A percentile compares a stretch with the other conserved stretches of the same genome.
These are phyloP conservation scores for Drosophila subpulchrella DNA, from an alignment of 1,140 invertebrate genomes.

Conservation along the genomic window DNA sequence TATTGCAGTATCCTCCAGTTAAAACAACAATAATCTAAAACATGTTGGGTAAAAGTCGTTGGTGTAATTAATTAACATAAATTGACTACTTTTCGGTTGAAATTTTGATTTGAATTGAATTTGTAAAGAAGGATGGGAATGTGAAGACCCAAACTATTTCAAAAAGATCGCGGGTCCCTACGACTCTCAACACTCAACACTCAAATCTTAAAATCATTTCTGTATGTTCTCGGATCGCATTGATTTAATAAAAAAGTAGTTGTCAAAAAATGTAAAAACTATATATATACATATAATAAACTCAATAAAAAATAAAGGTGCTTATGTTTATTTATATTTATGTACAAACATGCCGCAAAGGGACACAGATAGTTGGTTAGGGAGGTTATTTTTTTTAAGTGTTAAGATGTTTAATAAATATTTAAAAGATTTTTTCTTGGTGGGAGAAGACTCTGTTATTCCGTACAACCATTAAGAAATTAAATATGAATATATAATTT, in stretches of 20 bases:
- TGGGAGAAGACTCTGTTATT: not conserved
- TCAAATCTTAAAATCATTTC: slow-evolving; percentile 1
- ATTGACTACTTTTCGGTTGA: not conserved
- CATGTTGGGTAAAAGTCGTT: slow-evolving; percentile 2
- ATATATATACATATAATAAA: slow-evolving; percentile 2
- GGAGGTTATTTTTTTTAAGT: too few species aligned
- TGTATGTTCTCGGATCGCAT: slow-evolving; percentile 4
- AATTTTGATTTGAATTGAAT: slow-evolving; percentile 1
- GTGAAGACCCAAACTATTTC: not conserved
- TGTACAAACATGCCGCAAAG: not conserved
- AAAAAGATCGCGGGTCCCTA: not conserved
- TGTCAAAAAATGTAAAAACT: slow-evolving; percentile 10
- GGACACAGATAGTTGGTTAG: too few species aligned
- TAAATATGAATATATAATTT: not conserved
- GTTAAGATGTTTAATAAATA: not conserved
- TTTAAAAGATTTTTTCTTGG: not conserved
- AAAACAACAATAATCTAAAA: slow-evolving; percentile 5
- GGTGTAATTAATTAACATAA: slow-evolving; percentile 4
- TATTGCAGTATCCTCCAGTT: slow-evolving; percentile 10
- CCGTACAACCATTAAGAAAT: not conserved
- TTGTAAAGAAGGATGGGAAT: not conserved
- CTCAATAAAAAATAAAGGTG: not conserved
- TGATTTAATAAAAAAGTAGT: slow-evolving; percentile 13
- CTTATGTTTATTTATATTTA: not conserved
- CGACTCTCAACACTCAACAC: not conserved